Evolutionary conservation across 2,797 vertebrate genomes (phyloP), one percentile per base, ranked within the genome.

Genomic region (Zalophus californianus): DNA sequence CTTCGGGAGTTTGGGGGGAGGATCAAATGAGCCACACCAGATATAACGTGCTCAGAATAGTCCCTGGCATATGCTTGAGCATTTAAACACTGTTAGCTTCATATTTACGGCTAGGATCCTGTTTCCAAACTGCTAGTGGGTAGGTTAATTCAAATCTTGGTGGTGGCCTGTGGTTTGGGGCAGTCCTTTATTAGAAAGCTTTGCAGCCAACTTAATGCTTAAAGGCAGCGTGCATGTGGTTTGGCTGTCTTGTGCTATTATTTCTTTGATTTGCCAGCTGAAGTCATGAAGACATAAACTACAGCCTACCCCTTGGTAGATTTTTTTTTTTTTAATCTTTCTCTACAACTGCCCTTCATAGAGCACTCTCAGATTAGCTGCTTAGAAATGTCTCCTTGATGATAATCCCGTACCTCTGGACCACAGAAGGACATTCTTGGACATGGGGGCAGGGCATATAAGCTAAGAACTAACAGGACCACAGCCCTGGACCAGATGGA

Each of bases 11-110:
- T 9, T 4, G 1, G 1, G 7, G n/a, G 58, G 29, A 50, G 44
- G 68, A 80, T 7, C 3, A 14, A 21, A 60, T 1, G 54, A 70
- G n/a, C 29, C 41, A 56, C 6, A 8, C 9, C 16, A 77, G 66
- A 52, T 4, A 13, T 2, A 10, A 73, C 2, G 68, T 5, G 7
- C 27, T 84, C 80, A 52, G 85, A 7, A 29, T 0, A 73, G 27
- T 0, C 10, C 52, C 70, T 44, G 83, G 54, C 38, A 1, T 0
- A 0, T 13, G 66, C 23, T 18, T 3, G 23, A 29, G 78, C 16
- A 38, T 27, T 35, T 13, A 7, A 27, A 7, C 0, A 15, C 21
- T 0, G 11, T 0, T 0, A 50, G 23, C n/a, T 5, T 44, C 7
- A 1, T 86, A 32, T 85, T 84, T 35, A 78, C 2, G 27, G 56